A percentile compares a stretch with the other conserved stretches of the same genome.
Evolutionary conservation across 1,140 invertebrate species (phyloP).

Genomic region (Halesus radiatus): DNA sequence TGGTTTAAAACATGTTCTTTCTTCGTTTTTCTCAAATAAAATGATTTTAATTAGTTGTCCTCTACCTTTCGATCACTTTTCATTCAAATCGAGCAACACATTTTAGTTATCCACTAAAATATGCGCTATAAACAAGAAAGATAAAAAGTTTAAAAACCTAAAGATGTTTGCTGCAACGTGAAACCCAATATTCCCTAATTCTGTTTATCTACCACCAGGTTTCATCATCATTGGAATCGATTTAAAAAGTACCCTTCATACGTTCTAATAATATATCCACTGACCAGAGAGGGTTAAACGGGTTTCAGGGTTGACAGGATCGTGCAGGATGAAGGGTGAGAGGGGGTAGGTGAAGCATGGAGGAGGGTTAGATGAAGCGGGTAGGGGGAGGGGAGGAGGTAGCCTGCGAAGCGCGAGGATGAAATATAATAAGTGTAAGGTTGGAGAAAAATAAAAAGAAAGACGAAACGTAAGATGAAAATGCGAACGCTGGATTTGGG

Average conservation of each 20-base stretch:
- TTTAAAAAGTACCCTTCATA: neutral
- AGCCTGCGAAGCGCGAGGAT: conserved; percentile 47
- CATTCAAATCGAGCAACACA: no score
- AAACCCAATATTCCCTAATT: no score
- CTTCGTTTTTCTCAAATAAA: no score
- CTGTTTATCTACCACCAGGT: no score
- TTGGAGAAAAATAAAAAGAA: conserved; percentile 47
- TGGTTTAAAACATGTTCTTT: no score
- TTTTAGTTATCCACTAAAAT: no score
- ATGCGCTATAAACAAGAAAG: no score
- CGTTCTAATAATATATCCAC: no score
- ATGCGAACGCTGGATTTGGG: conserved; percentile 44
- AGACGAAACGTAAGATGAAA: conserved; percentile 46
- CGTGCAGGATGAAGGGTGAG: neutral
- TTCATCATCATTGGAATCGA: neutral
- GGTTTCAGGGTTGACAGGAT: conserved; percentile 36
- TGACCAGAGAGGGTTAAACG: conserved; percentile 27
- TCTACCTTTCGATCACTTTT: no score
- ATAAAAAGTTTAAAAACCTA: no score
- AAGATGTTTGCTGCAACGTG: no score
- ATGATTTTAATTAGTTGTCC: no score
- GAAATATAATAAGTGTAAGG: conserved; percentile 56
- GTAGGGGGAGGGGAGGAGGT: neutral
- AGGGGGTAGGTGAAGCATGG: neutral
- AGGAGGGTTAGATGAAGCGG: neutral